Percentiles rank a stretch among this genome's conserved stretches.
Conservation (phyloP, 2,113 vertebrate genomes). For the Archilochus colubris region DNA sequence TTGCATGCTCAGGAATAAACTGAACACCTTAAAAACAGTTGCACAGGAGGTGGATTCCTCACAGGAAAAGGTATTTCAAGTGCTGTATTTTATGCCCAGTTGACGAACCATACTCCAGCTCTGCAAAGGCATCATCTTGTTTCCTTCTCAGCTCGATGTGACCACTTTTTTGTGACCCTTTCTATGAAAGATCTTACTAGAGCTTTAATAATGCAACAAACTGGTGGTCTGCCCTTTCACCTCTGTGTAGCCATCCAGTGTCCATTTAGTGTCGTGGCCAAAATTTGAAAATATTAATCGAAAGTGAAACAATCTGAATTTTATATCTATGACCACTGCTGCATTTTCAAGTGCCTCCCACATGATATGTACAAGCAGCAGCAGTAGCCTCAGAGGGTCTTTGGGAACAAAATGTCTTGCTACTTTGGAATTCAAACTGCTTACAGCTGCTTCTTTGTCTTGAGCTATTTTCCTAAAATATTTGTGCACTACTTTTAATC, state of each 20-base stretch:
- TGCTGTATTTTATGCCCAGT: background rate
- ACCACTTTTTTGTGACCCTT: background rate
- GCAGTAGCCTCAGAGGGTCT: background rate
- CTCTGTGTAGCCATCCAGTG: background rate
- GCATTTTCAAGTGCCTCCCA: background rate
- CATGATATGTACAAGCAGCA: background rate
- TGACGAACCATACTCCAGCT: background rate
- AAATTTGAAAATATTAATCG: background rate
- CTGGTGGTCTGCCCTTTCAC: background rate
- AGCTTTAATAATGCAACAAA: background rate
- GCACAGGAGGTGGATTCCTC: background rate
- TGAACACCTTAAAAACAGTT: background rate
- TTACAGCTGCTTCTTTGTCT: background rate
- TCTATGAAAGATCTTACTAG: background rate
- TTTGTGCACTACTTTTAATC: background rate
- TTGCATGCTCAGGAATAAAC: background rate
- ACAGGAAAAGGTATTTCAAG: background rate
- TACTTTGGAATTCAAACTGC: background rate
- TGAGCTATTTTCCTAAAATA: background rate
- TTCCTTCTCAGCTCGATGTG: background rate
- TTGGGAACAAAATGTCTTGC: background rate
- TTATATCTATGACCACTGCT: background rate
- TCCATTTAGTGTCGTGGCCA: background rate
- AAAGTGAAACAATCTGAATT: background rate
- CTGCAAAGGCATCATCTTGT: background rate